These are phyloP conservation scores for Acanthurus tractus DNA, from an alignment of 2,797 vertebrate genomes.

Conservation along the genomic window DNA sequence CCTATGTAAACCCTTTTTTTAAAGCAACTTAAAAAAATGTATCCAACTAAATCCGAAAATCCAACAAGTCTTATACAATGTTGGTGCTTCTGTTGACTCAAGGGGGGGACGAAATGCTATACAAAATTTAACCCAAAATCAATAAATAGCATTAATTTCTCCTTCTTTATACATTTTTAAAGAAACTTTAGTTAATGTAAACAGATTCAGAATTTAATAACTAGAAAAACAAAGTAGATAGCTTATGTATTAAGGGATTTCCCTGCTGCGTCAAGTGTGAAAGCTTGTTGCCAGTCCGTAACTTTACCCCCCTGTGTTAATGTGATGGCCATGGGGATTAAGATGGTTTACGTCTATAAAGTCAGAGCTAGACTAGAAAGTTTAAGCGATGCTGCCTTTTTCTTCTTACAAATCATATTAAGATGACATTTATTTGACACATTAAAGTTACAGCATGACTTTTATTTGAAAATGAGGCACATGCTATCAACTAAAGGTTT, in stretches of 20 bases:
- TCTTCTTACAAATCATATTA: neutral
- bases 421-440: neutral
- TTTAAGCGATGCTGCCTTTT: neutral
- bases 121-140: neutral
- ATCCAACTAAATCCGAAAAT: neutral
- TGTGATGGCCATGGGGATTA: constrained; percentile 34
- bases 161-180: neutral
- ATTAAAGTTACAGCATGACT: neutral
- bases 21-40: neutral
- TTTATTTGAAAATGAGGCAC: too few relatives aligned
- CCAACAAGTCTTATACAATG: neutral
- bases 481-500: neutral
- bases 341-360: constrained; percentile 14
- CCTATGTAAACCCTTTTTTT: neutral
- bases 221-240: neutral
- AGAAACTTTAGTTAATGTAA: neutral
- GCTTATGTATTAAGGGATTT: constrained; percentile 4
- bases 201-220: neutral
- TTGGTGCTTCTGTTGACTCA: neutral
- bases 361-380: neutral
- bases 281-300: constrained; percentile 11
- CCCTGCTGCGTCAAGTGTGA: constrained; percentile 9
- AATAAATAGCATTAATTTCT: neutral
- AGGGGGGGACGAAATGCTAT: neutral
- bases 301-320: constrained; percentile 33